phyloP scores from a whole-genome alignment of 2,113 vertebrate species.

The Notarius lentiginosus region DNA sequence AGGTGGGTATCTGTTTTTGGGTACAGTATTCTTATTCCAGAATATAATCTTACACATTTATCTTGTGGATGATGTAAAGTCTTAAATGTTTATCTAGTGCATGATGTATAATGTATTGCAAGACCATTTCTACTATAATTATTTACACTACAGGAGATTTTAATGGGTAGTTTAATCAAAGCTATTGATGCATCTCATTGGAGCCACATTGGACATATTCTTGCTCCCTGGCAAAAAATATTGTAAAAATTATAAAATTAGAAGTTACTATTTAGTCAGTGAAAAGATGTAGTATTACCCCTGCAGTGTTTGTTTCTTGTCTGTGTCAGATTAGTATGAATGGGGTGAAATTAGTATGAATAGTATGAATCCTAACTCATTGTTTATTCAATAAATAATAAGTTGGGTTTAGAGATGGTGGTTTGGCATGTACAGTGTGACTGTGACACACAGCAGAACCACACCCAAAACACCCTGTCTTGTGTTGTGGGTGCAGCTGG shows the following conservation, averaged over 20 bases:
- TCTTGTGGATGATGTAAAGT: background rate
- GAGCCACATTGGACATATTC: background rate
- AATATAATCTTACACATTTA: background rate
- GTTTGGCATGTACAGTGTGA: constrained; percentile 23
- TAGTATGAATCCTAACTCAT: no score
- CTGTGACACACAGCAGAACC: constrained; percentile 49
- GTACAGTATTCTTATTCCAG: background rate
- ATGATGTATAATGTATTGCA: background rate
- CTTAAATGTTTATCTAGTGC: background rate
- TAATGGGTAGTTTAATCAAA: background rate
- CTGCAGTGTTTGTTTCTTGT: background rate
- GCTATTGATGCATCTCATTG: background rate
- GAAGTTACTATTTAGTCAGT: background rate
- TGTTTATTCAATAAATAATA: background rate
- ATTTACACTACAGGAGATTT: background rate
- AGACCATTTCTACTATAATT: background rate
- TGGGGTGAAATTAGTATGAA: no score
- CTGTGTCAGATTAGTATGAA: constrained; percentile 5
- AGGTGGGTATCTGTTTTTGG: constrained; percentile 72
- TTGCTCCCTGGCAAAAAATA: background rate
- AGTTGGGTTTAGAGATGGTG: background rate
- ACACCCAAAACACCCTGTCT: constrained; percentile 75
- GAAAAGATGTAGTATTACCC: background rate
- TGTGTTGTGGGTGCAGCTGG: constrained; percentile 94
- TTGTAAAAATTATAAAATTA: background rate